These are phyloP conservation scores for Phymanthus crucifer DNA, from an alignment of 92 coral and sea anemone genomes.

Conservation along the genomic window DNA sequence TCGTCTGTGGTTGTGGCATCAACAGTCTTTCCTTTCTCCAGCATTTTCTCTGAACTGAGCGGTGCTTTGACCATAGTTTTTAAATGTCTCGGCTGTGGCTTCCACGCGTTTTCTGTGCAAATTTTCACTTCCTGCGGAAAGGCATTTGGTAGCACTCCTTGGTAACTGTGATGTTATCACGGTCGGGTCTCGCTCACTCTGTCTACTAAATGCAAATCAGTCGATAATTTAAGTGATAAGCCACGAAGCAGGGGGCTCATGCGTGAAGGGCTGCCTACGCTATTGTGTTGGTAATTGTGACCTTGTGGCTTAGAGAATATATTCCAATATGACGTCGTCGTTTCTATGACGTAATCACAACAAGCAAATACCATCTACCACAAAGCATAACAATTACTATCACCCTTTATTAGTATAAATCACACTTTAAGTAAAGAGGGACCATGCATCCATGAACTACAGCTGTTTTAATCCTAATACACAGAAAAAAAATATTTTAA, in stretches of 20 bases:
- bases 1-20: slow-evolving; percentile 1
- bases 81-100: neutral
- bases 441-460: neutral
- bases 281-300: slow-evolving; percentile 30
- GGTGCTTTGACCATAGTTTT: slow-evolving; percentile 4
- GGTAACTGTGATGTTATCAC: neutral
- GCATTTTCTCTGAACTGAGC: slow-evolving; percentile 17
- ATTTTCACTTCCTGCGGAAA: slow-evolving; percentile 1
- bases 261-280: slow-evolving; percentile 20
- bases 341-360: neutral
- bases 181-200: slow-evolving; percentile 5
- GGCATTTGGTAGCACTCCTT: slow-evolving; percentile 5
- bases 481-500: neutral
- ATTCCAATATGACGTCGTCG: slow-evolving; percentile 1
- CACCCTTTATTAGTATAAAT: slow-evolving; percentile 17
- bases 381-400: neutral
- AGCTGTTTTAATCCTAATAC: neutral
- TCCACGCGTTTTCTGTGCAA: slow-evolving; percentile 1
- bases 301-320: slow-evolving; percentile 6
- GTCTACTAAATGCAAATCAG: slow-evolving; percentile 20
- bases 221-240: slow-evolving; percentile 7
- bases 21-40: slow-evolving; percentile 27
- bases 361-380: slow-evolving; percentile 24
- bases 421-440: neutral
- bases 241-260: slow-evolving; percentile 3